Base-by-base conservation (phyloP, 2,113 vertebrate genomes). In the Petaurus breviceps region DNA sequence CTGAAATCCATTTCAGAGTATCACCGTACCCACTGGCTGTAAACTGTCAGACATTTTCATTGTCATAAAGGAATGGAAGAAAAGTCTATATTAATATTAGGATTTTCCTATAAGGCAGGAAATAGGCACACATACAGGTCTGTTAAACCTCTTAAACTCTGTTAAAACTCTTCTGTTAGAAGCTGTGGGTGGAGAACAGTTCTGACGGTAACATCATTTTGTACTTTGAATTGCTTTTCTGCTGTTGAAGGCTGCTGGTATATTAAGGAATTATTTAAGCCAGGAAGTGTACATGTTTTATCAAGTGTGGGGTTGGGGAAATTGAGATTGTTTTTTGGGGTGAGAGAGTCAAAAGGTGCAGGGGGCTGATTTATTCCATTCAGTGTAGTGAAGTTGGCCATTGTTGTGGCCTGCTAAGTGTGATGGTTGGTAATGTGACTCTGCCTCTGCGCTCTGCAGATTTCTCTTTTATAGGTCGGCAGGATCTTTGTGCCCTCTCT, bases 1-100 rank as follows among this genome's bases (percentile, higher is more conserved):
- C 97, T 97, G 93, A 98, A 97, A 98, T 96, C 97, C 95, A 90
- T 96, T 97, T 98, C 61, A 16, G 49, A 43, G 43, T 43, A 84
- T 43, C n/a, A 91, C 91, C 92, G 92, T 94, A 93, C 96, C 95
- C 95, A 47, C 11, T 96, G 95, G 93, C 95, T 92, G 91, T 92
- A 92, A 97, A 97, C 96, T 97, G 95, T 96, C 93, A 97, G 93
- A 94, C 24, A 46, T 46, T 25, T 77, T 84, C 91, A 89, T 52
- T 94, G 92, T 95, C 31, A 90, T 77, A 94, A 92, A 95, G 92
- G 90, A 96, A 90, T 89, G 25, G 93, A 91, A 96, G 90, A 47
- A 68, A 93, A 92, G n/a, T 43, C 10, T 92, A 51, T 61, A 46
- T 93, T 90, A 84, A 31, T 84, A 84, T 84, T 43, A 84, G 68